Evolutionary conservation across 2,113 vertebrate genomes (phyloP).

Genomic region (Heterochromis multidens): DNA sequence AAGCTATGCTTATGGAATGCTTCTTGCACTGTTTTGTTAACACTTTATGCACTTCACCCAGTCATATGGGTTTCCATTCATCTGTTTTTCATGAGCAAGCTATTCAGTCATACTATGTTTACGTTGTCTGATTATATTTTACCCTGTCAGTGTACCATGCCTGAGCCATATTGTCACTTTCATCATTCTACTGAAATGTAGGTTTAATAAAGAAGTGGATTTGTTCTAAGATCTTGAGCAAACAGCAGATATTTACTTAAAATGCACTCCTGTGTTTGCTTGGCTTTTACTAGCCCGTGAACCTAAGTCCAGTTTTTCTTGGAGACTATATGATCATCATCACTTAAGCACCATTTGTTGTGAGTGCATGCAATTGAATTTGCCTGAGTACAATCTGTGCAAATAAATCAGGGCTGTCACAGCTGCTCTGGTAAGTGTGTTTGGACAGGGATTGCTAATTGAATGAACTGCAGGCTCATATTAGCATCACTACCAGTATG

Average conservation of each 20-base stretch:
- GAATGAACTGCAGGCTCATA: conserved; percentile 8
- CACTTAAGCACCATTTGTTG: conserved; percentile 1
- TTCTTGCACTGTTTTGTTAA: background rate
- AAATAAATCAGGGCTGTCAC: conserved; percentile 38
- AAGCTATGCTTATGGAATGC: background rate
- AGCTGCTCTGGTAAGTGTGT: conserved; percentile 13
- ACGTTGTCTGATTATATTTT: background rate
- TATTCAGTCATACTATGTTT: background rate
- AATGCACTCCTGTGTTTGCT: background rate
- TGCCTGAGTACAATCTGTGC: conserved; percentile 15
- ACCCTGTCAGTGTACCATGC: background rate
- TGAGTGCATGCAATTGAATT: conserved; percentile 47
- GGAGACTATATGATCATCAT: background rate
- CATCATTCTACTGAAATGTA: background rate
- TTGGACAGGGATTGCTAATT: conserved; percentile 24
- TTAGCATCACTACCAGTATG: conserved; percentile 9
- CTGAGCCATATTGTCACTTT: background rate
- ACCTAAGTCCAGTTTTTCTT: background rate
- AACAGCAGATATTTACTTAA: background rate
- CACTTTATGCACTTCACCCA: background rate
- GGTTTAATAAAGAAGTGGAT: background rate
- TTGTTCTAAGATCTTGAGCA: background rate
- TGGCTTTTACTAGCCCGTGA: background rate
- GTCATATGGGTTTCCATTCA: background rate
- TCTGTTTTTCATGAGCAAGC: background rate